These are phyloP conservation scores for Oostethus manadensis DNA, from an alignment of 2,113 vertebrate species.

Conservation along the genomic window DNA sequence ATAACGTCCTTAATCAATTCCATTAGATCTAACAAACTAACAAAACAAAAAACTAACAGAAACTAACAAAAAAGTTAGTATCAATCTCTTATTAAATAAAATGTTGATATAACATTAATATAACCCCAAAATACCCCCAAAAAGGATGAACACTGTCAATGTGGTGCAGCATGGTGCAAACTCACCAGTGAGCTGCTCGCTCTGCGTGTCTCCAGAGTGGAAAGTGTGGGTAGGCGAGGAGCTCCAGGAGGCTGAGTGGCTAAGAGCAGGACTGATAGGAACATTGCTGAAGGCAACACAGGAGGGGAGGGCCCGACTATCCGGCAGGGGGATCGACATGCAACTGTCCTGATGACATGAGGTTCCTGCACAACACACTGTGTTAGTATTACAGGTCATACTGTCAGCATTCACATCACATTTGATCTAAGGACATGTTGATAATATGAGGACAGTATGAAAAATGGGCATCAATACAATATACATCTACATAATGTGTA, in stretches of 20 bases:
- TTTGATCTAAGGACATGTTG: not conserved
- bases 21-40: no score
- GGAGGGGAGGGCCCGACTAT: slow-evolving; percentile 26
- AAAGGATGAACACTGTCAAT: not conserved
- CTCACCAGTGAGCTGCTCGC: slow-evolving; percentile 46
- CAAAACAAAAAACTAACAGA: no score
- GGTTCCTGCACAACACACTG: slow-evolving; percentile 31
- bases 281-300: slow-evolving; percentile 15
- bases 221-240: slow-evolving; percentile 32
- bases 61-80: not conserved
- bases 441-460: not conserved
- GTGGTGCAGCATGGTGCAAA: slow-evolving; percentile 3
- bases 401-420: slow-evolving; percentile 41
- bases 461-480: slow-evolving; percentile 1
- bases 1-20: no score
- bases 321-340: slow-evolving; percentile 50
- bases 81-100: not conserved
- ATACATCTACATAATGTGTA: slow-evolving; percentile 27
- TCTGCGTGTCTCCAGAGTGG: slow-evolving; percentile 35
- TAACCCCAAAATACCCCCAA: no score
- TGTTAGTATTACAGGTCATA: slow-evolving; percentile 22
- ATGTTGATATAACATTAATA: not conserved
- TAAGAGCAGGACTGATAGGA: slow-evolving; percentile 30
- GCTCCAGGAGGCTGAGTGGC: slow-evolving; percentile 54
- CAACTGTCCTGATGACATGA: slow-evolving; percentile 47